Base-by-base conservation (phyloP, 2,888 invertebrate species). In the Augochlorella aurata region DNA sequence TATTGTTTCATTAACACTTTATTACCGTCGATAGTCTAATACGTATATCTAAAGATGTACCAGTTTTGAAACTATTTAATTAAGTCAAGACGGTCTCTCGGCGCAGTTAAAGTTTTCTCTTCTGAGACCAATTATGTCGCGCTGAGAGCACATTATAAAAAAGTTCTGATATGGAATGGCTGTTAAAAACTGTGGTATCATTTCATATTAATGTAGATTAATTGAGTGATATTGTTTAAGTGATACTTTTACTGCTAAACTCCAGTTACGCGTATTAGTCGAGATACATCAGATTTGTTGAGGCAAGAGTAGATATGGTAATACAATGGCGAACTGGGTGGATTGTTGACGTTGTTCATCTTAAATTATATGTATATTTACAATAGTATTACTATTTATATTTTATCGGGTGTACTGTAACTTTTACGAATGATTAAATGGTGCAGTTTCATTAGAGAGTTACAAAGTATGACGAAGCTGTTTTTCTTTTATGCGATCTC, bases 51-150 rank as follows among this genome's bases (percentile, higher is more conserved):
- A 18, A 9, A 21, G 1, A 14, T 5, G n/a, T 63, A 49, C 44
- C 54, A 58, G 38, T 45, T 73, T 44, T 52, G 16, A 45, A 79
- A 70, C 66, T 74, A 74, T 74, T 81, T 67, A 50, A 74, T 81
- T 66, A 52, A 73, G n/a, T 24, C 29, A 24, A 14, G 52, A 12
- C 67, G 38, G 76, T 45, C 16, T 45, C 16, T 1, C 18, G 7
- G 49, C 67, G 21, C 14, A 74, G 50, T 66, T 70, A 38, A 63
- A 81, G 61, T 81, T 80, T 67, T 49, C 74, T 70, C 70, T 67
- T 44, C 5, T 14, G 74, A 52, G 74, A 75, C 61, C 67, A 75
- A 66, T 75, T 67, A 75, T 49, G 21, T 61, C 50, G 49, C 24
- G 44, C 24, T 69, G 65, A 47, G 69, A 54, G 49, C 44, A 21